Evolutionary conservation across 2,113 vertebrate species (phyloP).

Genomic region (Notiomystis cincta): DNA sequence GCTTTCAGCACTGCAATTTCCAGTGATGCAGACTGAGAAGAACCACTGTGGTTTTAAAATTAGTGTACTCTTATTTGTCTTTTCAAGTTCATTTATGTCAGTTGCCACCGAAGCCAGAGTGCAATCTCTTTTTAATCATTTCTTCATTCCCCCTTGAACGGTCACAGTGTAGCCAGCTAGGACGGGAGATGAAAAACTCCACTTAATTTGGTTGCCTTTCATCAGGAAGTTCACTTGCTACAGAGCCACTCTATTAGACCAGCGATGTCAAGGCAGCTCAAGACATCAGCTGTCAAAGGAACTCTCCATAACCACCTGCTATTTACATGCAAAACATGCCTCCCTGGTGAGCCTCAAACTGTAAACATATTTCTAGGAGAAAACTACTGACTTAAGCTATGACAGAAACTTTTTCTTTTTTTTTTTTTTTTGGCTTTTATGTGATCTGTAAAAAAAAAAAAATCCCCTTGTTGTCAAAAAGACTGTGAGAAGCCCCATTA

Average conservation of each 20-base stretch:
- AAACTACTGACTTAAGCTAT: conserved; percentile 39
- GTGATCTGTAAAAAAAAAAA: conserved; percentile 18
- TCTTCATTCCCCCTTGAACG: conserved; percentile 40
- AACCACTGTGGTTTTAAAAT: conserved; percentile 52
- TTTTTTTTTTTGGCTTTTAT: neutral
- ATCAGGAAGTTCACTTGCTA: conserved; percentile 54
- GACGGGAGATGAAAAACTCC: conserved; percentile 46
- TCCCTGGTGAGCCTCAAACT: conserved; percentile 63
- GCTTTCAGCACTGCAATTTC: neutral
- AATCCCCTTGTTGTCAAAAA: neutral
- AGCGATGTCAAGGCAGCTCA: conserved; percentile 54
- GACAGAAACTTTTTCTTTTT: conserved; percentile 12
- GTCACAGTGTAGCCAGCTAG: neutral
- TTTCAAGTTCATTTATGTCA: conserved; percentile 69
- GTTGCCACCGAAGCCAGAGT: conserved; percentile 30
- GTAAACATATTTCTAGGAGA: conserved; percentile 60
- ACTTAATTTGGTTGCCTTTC: conserved; percentile 67
- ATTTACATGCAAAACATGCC: conserved; percentile 70
- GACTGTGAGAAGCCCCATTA: neutral
- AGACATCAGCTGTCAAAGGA: conserved; percentile 66
- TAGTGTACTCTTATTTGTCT: conserved; percentile 56
- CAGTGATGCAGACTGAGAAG: neutral
- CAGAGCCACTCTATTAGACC: conserved; percentile 53
- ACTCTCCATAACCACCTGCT: conserved; percentile 51
- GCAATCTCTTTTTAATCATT: conserved; percentile 69